Conservation (phyloP, 2,888 invertebrate species). For the Dusona sp. region DNA sequence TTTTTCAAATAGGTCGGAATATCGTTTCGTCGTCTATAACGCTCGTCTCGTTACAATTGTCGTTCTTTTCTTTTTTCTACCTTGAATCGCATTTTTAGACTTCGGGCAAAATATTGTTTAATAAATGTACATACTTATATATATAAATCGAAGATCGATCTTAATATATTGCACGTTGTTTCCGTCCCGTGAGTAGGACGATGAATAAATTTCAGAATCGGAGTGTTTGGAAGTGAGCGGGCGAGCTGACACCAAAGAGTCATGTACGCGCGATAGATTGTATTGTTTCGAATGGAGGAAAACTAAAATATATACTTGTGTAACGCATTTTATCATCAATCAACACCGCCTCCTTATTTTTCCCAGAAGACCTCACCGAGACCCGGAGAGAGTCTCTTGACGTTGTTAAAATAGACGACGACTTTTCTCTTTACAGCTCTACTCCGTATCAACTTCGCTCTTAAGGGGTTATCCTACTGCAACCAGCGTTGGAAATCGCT, state of each 20-base stretch:
- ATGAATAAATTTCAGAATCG: conserved; percentile 40
- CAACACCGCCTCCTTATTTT: neutral
- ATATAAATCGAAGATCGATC: conserved; percentile 52
- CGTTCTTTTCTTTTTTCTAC: neutral
- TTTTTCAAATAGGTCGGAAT: neutral
- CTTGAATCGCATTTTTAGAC: neutral
- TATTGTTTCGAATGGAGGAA: neutral
- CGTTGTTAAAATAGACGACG: too few species aligned
- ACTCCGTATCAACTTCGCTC: too few species aligned
- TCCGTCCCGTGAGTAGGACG: conserved; percentile 14
- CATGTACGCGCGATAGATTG: conserved; percentile 3
- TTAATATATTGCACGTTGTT: conserved; percentile 66
- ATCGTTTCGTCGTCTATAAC: neutral
- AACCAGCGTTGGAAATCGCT: too few species aligned
- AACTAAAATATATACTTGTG: conserved; percentile 3
- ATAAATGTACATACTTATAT: conserved; percentile 34
- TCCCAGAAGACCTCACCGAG: neutral
- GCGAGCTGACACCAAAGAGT: conserved; percentile 6
- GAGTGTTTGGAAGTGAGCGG: neutral
- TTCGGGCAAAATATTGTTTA: neutral
- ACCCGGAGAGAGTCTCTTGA: neutral
- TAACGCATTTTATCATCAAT: conserved; percentile 1
- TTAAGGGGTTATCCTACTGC: too few species aligned
- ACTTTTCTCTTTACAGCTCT: too few species aligned
- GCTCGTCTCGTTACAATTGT: neutral